Base-by-base conservation (phyloP, 2,888 invertebrate species). In the Horisme vitalbata region DNA sequence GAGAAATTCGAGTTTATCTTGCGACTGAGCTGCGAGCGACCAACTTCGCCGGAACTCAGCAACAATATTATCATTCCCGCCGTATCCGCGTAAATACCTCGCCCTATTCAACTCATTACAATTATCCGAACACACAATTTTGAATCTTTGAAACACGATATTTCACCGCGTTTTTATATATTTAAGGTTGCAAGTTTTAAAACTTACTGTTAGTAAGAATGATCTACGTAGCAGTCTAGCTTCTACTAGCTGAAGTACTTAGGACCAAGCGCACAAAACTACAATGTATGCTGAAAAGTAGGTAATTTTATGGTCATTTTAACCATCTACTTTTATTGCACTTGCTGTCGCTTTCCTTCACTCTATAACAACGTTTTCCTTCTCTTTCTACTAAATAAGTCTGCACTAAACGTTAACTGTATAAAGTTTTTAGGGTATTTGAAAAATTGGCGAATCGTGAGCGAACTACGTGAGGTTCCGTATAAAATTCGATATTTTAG, bases 41-140 rank as follows among this genome's bases (percentile, higher is more conserved):
- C 66, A 71, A 78, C 74, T 79, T 72, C 61, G 59, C 8, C 68
- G 38, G 52, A 74, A 78, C 71, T 81, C 70, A 56, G 65, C 68
- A 79, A 79, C 75, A 83, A 79, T 77, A 80, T 82, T 81, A 79
- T 79, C 75, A 70, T 75, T 75, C 63, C 59, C 63, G 61, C 55
- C 56, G 60, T 61, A 63, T 63, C 61, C 56, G 36, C 53, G 61
- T 59, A 64, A 68, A 61, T 65, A 61, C 24, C 18, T 41, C 28
- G 24, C 28, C 31, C 28, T 23, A 43, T 41, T 34, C 23, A 30
- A 39, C 15, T 44, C 26, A 15, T 36, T 32, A 27, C 33, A 45
- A 43, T 36, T 41, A 39, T 26, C 21, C 2, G 11, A 43, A 23
- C 2, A 18, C 6, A 37, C 7, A 27, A 26, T 10, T 24, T 35